Conservation (phyloP, 92 coral and sea anemone species). For the Phenganax subtilis region DNA sequence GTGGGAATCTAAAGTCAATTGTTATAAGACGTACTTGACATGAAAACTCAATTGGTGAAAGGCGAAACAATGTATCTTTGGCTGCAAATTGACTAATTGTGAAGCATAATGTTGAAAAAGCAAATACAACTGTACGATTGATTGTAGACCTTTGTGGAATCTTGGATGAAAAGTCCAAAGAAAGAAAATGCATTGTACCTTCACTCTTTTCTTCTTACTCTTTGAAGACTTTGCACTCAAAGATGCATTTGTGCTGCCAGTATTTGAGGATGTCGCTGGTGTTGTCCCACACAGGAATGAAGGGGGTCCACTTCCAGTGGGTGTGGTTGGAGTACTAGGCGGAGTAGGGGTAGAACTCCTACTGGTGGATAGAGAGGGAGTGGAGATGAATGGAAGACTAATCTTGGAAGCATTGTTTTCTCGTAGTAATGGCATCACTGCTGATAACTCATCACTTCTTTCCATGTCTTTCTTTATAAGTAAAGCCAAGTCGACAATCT, state of each 20-base stretch:
- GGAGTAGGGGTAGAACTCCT: constrained; percentile 82
- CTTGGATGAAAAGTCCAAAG: neutral
- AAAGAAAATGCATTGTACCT: constrained; percentile 44
- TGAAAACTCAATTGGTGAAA: no score
- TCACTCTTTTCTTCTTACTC: constrained; percentile 81
- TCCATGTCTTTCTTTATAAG: constrained; percentile 86
- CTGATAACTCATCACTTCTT: constrained; percentile 65
- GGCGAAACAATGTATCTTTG: no score
- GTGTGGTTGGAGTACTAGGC: constrained; percentile 92
- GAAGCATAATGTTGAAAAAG: no score
- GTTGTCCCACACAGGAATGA: constrained; percentile 60
- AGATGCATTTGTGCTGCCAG: constrained; percentile 46
- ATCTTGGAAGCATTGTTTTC: constrained; percentile 65
- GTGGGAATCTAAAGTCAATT: no score
- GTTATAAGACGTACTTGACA: no score
- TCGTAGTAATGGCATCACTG: constrained; percentile 81
- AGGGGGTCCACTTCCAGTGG: constrained; percentile 54
- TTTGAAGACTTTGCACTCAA: constrained; percentile 63
- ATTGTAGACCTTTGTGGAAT: neutral
- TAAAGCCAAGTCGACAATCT: constrained; percentile 88
- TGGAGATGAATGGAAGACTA: constrained; percentile 53
- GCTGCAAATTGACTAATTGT: no score
- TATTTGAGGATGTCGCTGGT: constrained; percentile 45
- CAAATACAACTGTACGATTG: no score
- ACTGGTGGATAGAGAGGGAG: constrained; percentile 66